phyloP scores from a whole-genome alignment of 1,140 invertebrate species.

The Medauroidea extradentata region DNA sequence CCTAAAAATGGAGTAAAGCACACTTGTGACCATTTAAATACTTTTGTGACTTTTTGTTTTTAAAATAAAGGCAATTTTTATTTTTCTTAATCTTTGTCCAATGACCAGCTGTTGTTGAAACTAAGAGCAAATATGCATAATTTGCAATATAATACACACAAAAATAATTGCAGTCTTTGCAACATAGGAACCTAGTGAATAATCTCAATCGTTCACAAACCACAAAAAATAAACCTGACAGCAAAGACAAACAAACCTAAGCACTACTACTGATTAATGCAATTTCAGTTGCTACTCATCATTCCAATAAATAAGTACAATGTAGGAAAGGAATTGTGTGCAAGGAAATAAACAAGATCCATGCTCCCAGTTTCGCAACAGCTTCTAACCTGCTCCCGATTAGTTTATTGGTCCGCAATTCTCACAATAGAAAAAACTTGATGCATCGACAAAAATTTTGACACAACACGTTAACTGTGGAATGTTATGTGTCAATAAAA shows the following conservation, averaged over 20 bases:
- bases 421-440: slow-evolving; percentile 14
- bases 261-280: too few relatives aligned
- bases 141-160: too few relatives aligned
- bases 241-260: too few relatives aligned
- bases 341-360: background rate
- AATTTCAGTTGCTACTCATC: too few relatives aligned
- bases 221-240: too few relatives aligned
- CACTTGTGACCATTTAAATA: slow-evolving; percentile 12
- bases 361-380: slow-evolving; percentile 12
- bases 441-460: slow-evolving; percentile 12
- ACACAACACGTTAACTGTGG: slow-evolving; percentile 12
- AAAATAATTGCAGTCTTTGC: too few relatives aligned
- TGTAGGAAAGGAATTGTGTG: too few relatives aligned
- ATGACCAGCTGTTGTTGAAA: slow-evolving; percentile 7
- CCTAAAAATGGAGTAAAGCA: slow-evolving; percentile 9
- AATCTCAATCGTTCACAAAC: too few relatives aligned
- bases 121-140: slow-evolving; percentile 8
- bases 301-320: too few relatives aligned
- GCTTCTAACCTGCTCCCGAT: slow-evolving; percentile 3
- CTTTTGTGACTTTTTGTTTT: too few relatives aligned
- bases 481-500: slow-evolving; percentile 5
- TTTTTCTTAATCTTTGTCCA: background rate
- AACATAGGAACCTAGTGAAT: too few relatives aligned
- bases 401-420: slow-evolving; percentile 14
- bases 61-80: too few relatives aligned